Conservation (phyloP, 2,888 invertebrate genomes). For the Lepidocyrtinus sp. region DNA sequence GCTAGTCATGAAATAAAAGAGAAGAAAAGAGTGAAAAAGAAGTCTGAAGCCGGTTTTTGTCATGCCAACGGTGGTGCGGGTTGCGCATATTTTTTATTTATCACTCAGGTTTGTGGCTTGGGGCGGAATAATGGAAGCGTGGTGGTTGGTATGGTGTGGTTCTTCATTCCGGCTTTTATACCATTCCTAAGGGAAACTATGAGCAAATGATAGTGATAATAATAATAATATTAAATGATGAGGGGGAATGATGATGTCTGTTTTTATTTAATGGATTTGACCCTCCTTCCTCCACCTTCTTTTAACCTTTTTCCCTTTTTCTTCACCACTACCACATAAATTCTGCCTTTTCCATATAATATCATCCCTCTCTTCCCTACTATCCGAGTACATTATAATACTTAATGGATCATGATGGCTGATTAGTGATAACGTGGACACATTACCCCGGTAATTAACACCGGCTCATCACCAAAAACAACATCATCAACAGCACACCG, state of each 20-base stretch:
- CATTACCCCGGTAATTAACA: slow-evolving; percentile 63
- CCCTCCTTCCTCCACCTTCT: slow-evolving; percentile 60
- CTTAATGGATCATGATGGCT: slow-evolving; percentile 61
- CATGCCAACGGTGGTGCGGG: not conserved
- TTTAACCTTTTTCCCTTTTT: slow-evolving; percentile 38
- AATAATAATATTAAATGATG: not conserved
- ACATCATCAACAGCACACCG: not conserved
- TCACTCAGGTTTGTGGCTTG: not conserved
- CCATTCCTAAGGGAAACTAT: not conserved
- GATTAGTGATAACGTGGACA: slow-evolving; percentile 62
- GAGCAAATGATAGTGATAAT: slow-evolving; percentile 31
- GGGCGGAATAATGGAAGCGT: slow-evolving; percentile 1
- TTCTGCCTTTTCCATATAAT: not conserved
- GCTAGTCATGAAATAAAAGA: not conserved
- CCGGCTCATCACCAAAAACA: slow-evolving; percentile 40
- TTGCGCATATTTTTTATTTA: not conserved
- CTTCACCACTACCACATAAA: not conserved
- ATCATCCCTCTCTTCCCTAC: slow-evolving; percentile 31
- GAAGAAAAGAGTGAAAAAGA: not conserved
- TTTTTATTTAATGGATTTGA: slow-evolving; percentile 59
- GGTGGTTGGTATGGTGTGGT: not conserved
- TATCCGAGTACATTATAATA: slow-evolving; percentile 25
- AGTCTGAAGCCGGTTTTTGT: not conserved
- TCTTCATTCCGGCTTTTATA: slow-evolving; percentile 8
- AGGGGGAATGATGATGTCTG: slow-evolving; percentile 40